Evolutionary conservation across 2,113 vertebrate genomes (phyloP).

Genomic region (Brienomyrus brachyistius): DNA sequence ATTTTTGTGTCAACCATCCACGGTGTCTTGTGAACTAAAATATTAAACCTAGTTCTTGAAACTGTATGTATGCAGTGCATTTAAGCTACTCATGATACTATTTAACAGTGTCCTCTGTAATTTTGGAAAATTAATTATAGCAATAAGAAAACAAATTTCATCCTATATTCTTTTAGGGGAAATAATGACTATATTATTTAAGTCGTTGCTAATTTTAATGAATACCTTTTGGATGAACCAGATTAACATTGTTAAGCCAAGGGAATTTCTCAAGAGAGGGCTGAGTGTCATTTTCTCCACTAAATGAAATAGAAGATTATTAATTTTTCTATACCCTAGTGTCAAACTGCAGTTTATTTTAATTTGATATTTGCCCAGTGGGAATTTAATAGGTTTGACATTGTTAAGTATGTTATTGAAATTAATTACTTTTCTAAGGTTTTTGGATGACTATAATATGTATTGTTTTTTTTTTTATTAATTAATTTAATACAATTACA

Average conservation of each 20-base stretch:
- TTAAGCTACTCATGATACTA: background rate
- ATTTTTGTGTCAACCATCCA: background rate
- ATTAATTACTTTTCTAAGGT: constrained; percentile 29
- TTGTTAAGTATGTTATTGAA: constrained; percentile 30
- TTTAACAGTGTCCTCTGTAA: background rate
- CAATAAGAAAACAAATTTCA: constrained; percentile 7
- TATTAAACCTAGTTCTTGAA: background rate
- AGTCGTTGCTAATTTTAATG: constrained; percentile 21
- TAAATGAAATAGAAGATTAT: constrained; percentile 20
- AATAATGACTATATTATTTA: constrained; percentile 13
- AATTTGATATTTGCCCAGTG: constrained; percentile 28
- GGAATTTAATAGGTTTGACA: constrained; percentile 24
- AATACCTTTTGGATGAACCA: constrained; percentile 18
- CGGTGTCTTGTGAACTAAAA: background rate
- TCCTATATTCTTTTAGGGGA: background rate
- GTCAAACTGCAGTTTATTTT: constrained; percentile 21
- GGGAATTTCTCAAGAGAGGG: constrained; percentile 10
- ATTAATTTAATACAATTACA: constrained; percentile 6
- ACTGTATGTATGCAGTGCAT: background rate
- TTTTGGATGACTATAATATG: constrained; percentile 13
- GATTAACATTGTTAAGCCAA: constrained; percentile 13
- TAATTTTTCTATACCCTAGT: constrained; percentile 26
- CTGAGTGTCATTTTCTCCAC: constrained; percentile 14
- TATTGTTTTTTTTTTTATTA: constrained; percentile 20
- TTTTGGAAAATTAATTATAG: constrained; percentile 8